Conservation (phyloP, 2,113 vertebrate genomes). For the Arvicanthis niloticus region DNA sequence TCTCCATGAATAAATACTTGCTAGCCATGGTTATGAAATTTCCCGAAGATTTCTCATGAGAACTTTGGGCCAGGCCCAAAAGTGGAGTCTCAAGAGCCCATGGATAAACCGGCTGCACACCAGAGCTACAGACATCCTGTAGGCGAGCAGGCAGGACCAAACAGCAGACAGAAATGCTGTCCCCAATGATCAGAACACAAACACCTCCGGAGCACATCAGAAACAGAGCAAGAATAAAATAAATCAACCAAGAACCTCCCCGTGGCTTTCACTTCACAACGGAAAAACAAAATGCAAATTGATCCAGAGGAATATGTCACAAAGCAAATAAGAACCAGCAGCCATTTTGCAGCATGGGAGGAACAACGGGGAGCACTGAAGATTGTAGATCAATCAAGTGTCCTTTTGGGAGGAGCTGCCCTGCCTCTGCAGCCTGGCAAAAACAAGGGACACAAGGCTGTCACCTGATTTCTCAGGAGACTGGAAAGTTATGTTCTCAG, state of each 20-base stretch:
- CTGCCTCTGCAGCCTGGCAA: neutral
- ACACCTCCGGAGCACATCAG: too few species aligned
- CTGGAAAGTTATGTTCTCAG: neutral
- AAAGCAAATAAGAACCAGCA: neutral
- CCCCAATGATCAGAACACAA: neutral
- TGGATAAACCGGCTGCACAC: too few species aligned
- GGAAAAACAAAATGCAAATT: neutral
- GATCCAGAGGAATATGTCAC: neutral
- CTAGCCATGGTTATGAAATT: neutral
- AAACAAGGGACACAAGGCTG: rapidly evolving
- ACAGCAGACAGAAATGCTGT: too few species aligned
- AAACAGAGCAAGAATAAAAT: neutral
- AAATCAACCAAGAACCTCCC: neutral
- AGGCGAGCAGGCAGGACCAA: neutral
- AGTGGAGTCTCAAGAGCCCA: neutral
- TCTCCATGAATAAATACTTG: neutral
- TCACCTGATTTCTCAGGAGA: neutral
- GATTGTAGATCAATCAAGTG: neutral
- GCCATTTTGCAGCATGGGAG: neutral
- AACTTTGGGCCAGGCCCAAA: neutral
- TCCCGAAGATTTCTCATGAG: neutral
- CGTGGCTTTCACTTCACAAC: neutral
- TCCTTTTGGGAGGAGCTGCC: neutral
- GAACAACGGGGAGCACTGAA: rapidly evolving
- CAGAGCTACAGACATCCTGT: neutral